A percentile compares a stretch with the other conserved stretches of the same genome.
phyloP scores from a whole-genome alignment of 2,113 vertebrate genomes.

The Trogon surrucura region DNA sequence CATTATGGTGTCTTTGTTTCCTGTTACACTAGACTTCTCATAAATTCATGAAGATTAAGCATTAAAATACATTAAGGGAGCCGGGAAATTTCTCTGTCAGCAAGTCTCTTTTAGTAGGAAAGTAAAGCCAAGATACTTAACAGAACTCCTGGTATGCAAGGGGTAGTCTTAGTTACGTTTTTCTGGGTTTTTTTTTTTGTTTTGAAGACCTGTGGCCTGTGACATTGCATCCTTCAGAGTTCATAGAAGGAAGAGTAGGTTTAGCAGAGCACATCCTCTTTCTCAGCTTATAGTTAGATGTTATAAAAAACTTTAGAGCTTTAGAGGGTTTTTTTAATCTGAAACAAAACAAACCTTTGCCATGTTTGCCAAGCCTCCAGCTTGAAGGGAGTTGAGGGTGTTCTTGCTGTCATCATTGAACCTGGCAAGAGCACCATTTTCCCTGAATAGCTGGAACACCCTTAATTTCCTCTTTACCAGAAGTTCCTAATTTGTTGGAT shows the following conservation, averaged over 20 bases:
- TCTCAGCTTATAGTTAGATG: background rate
- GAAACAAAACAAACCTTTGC: background rate
- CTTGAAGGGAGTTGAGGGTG: background rate
- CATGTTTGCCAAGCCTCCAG: background rate
- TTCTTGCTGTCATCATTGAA: background rate
- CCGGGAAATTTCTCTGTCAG: background rate
- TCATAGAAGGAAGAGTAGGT: background rate
- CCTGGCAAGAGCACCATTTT: background rate
- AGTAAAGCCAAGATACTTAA: background rate
- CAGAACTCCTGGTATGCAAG: background rate
- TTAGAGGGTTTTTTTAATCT: background rate
- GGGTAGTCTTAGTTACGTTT: background rate
- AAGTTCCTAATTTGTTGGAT: background rate
- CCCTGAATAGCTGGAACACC: background rate
- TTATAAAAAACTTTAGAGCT: background rate
- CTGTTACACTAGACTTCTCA: background rate
- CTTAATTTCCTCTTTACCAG: constrained; percentile 29
- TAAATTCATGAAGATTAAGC: background rate
- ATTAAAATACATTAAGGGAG: background rate
- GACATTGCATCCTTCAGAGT: background rate
- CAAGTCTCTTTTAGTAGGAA: background rate
- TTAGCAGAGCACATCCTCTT: background rate
- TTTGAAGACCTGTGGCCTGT: background rate
- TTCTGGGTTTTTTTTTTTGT: background rate
- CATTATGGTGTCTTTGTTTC: background rate